Base-by-base conservation (phyloP, 2,888 invertebrate genomes). In the Microplitis manilae region DNA sequence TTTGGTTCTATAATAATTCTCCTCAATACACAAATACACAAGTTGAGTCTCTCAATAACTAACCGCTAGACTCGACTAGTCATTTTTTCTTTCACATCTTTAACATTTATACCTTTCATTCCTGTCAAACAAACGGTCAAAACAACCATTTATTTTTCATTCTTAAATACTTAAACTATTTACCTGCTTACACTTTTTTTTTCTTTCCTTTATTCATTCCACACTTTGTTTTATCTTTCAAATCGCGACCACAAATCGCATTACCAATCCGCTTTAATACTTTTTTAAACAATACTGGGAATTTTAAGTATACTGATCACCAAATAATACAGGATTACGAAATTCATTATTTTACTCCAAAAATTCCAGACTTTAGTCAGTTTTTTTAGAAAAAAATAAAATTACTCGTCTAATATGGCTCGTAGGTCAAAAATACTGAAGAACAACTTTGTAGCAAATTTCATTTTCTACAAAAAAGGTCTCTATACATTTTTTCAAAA, bases 101-200 rank as follows among this genome's bases (percentile, higher is more conserved):
- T 50, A 50, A 50, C 64, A 71, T 69, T 62, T 68, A 50, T 64
- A 40, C 75, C 76, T 76, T 68, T 79, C 77, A 73, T 77, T 78
- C 81, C 78, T 78, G 77, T 82, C 82, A 79, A 73, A 50, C 50
- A 50, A 77, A 13, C 83, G 83, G 83, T 83, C 85, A 82, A 85
- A 84, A 84, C 84, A 85, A 79, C 81, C 83, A 84, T 85, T 84
- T 85, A 83, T 84, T 84, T 83, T 78, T 39, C 60, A 38, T 73
- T 76, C 72, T 68, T 50, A 50, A 50, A 50, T 13, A 5, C 50
- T 72, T 79, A 71, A 75, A 76, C 75, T 71, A 72, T 65, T 78
- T 79, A 73, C 79, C 81, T 77, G 77, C 67, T 7, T 73, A 15
- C 65, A 20, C 20, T 76, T 65, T 69, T 17, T 64, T 17, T 39